A percentile compares a stretch with the other conserved stretches of the same genome.
Conservation (phyloP, 37 sponge, comb jelly and placozoan genomes). For the Cliona cf. orientalis region DNA sequence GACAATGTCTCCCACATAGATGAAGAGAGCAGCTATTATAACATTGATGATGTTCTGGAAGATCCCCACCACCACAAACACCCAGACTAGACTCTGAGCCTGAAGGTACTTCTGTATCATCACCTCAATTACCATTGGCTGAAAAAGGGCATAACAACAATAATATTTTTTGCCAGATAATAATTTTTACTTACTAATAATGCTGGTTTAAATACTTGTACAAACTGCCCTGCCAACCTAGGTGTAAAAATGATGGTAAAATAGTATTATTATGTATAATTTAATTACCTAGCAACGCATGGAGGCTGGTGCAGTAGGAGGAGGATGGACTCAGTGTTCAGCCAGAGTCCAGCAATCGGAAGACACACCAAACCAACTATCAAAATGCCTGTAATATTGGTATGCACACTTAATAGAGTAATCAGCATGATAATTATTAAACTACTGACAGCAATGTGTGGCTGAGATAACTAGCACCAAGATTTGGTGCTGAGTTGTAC, state of each 20-base stretch:
- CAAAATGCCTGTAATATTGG: slow-evolving; percentile 54
- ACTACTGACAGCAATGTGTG: no score
- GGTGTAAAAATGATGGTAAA: no score
- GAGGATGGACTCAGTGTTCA: slow-evolving; percentile 72
- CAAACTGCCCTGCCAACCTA: no score
- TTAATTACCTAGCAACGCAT: slow-evolving; percentile 65
- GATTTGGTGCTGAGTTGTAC: no score
- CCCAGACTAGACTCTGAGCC: slow-evolving; percentile 70
- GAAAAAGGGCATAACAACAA: no score
- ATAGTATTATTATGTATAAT: no score
- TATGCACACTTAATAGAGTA: no score
- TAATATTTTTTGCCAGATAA: no score
- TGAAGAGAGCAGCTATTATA: slow-evolving; percentile 15
- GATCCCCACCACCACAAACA: slow-evolving; percentile 31
- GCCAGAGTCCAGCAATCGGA: slow-evolving; percentile 39
- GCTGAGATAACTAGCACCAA: no score
- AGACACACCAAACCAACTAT: slow-evolving; percentile 36
- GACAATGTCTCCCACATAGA: slow-evolving; percentile 25
- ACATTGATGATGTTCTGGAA: slow-evolving; percentile 16
- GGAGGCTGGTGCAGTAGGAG: slow-evolving; percentile 52
- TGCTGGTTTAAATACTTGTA: no score
- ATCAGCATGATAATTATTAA: no score
- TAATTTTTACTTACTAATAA: no score
- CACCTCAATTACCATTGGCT: slow-evolving; percentile 24
- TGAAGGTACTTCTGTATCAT: slow-evolving; percentile 68